phyloP scores from a whole-genome alignment of 2,113 vertebrate species.

The Erpornis zantholeuca region DNA sequence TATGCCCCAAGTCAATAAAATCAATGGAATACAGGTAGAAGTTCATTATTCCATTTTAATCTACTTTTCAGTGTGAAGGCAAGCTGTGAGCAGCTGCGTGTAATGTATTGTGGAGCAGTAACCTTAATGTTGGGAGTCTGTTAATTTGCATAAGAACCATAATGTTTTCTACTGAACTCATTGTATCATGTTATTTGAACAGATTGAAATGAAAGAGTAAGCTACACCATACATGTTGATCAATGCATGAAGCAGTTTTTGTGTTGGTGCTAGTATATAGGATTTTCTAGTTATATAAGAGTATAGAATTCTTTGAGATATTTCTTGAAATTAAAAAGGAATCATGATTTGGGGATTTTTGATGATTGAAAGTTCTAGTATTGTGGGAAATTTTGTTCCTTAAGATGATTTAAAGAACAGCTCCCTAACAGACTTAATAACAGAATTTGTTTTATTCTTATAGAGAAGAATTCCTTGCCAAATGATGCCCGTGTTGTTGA shows the following conservation, averaged over 20 bases:
- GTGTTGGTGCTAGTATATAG: neutral
- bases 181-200: neutral
- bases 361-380: neutral
- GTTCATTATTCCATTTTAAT: neutral
- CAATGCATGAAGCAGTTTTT: neutral
- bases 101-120: neutral
- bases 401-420: neutral
- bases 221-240: neutral
- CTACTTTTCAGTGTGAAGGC: neutral
- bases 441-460: neutral
- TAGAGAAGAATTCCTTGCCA: neutral
- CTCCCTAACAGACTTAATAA: neutral
- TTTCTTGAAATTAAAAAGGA: neutral
- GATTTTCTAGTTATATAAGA: neutral
- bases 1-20: neutral
- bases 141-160: neutral
- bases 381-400: neutral
- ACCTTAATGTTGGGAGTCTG: neutral
- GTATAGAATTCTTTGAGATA: neutral
- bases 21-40: neutral
- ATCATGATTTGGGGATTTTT: neutral
- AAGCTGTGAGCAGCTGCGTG: constrained; percentile 11
- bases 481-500: neutral
- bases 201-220: constrained; percentile 6
- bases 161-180: neutral